A percentile compares a stretch with the other conserved stretches of the same genome.
phyloP scores from a whole-genome alignment of 2,113 vertebrate genomes.

The Apteryx owenii region DNA sequence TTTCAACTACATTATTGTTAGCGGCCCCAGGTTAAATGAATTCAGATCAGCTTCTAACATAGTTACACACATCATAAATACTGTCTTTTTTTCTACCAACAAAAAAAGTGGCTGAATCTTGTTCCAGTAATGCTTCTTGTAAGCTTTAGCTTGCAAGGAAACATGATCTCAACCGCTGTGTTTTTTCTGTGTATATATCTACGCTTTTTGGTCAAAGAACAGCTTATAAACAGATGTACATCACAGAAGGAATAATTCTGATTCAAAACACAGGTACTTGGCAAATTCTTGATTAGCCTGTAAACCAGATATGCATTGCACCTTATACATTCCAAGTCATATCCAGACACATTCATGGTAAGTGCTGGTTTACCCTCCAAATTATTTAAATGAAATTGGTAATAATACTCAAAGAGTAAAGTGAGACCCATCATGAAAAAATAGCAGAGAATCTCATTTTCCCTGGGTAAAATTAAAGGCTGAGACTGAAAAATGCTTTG shows the following conservation, averaged over 20 bases:
- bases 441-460: background rate
- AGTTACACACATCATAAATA: constrained; percentile 28
- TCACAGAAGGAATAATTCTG: background rate
- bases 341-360: background rate
- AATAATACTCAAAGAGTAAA: background rate
- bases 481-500: background rate
- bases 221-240: background rate
- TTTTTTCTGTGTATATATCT: background rate
- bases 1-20: constrained; percentile 30
- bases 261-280: background rate
- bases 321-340: background rate
- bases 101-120: background rate
- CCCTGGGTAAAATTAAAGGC: background rate
- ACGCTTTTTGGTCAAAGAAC: background rate
- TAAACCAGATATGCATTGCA: background rate
- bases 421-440: background rate
- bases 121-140: background rate
- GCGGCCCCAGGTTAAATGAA: constrained; percentile 20
- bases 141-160: background rate
- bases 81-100: background rate
- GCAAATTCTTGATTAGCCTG: background rate
- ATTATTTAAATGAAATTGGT: background rate
- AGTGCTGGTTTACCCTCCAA: background rate
- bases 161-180: background rate
- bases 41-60: constrained; percentile 32